These are phyloP conservation scores for Heliconius himera DNA, from an alignment of 1,140 invertebrate species.

Conservation along the genomic window DNA sequence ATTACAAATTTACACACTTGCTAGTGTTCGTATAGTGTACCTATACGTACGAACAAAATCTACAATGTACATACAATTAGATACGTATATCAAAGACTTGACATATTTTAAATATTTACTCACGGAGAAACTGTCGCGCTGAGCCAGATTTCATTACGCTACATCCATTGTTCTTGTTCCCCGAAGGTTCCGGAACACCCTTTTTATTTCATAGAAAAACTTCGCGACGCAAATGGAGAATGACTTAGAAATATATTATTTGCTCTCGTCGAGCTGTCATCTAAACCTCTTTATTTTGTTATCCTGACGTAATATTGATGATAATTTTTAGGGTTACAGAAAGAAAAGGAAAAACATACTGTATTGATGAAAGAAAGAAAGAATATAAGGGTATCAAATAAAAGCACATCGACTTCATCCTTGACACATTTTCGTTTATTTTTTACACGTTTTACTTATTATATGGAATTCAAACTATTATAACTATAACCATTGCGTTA, in stretches of 20 bases:
- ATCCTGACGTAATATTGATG: conserved; percentile 12
- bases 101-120: conserved; percentile 28
- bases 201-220: conserved; percentile 22
- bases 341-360: not conserved
- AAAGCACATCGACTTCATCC: not conserved
- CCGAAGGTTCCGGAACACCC: conserved; percentile 15
- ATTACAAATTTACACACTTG: too few species aligned
- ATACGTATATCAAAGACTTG: not conserved
- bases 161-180: conserved; percentile 23
- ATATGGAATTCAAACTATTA: not conserved
- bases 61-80: too few species aligned
- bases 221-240: not conserved
- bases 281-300: conserved; percentile 25
- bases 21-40: too few species aligned
- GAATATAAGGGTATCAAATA: not conserved
- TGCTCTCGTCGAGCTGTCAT: conserved; percentile 14
- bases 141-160: conserved; percentile 29
- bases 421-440: not conserved
- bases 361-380: not conserved
- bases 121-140: conserved; percentile 12
- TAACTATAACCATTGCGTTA: not conserved
- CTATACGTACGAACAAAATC: not conserved
- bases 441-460: not conserved
- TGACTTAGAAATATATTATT: conserved; percentile 21
- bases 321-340: conserved; percentile 16